Base-by-base conservation (phyloP, 2,888 invertebrate genomes). In the Drepana falcataria region DNA sequence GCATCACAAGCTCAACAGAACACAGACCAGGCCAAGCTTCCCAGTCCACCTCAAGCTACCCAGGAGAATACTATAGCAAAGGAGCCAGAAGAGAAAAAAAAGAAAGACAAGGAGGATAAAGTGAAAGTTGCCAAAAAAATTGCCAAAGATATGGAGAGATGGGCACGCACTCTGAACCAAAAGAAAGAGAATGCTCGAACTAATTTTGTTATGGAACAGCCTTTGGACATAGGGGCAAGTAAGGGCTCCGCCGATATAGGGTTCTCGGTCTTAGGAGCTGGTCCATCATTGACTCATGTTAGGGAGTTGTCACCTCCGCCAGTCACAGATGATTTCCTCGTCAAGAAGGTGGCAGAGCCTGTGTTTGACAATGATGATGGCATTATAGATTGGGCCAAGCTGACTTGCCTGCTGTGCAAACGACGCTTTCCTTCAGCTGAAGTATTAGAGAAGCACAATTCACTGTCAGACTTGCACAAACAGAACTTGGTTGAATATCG, bases 121-220 rank as follows among this genome's bases (percentile, higher is more conserved):
- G 98, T 98, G 0, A 98, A 98, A 87, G 97, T 98, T 7, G 99
- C 99, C 3, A 98, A 99, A 80, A 98, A 98, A 83, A 98, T 99
- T 66, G 98, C 98, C 0, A 99, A 99, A 89, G 95, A 93, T 65
- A 93, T 93, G 93, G 93, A 93, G 61, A 84, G 93, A 55, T 99
- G 99, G 99, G 99, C 99, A 0, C 97, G 99, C 71, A 97, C 97
- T 7, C 89, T 99, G 62, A 99, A 99, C 81, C 98, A 99, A 81
- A 98, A 98, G 87, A 99, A 99, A 80, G 97, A 97, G 83, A 88
- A 86, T 69, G 90, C 91, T 52, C 79, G 83, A 21, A 85, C 83
- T 51, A 90, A 89, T 58, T 68, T 85, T 60, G 88, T 91, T 0
- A 87, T 89, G 73, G 91, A 92, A 56, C 88, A 91, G 55, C 83